These are phyloP conservation scores for Misgurnus anguillicaudatus DNA, from an alignment of 2,113 vertebrate species.

Conservation along the genomic window DNA sequence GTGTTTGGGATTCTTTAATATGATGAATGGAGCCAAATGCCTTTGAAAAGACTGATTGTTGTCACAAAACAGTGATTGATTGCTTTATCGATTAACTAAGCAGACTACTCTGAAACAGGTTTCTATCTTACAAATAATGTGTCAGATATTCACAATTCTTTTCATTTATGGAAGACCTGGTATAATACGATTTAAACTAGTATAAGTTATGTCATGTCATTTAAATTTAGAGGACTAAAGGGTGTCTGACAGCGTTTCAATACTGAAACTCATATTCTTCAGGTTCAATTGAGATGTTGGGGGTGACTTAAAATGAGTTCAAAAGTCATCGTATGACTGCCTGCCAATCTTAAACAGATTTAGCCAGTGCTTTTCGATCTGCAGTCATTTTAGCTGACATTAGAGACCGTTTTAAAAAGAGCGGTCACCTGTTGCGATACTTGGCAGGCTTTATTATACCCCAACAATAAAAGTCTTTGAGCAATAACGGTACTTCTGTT, in stretches of 20 bases:
- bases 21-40: neutral
- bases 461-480: slow-evolving; percentile 35
- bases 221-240: neutral
- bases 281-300: neutral
- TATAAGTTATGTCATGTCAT: slow-evolving; percentile 6
- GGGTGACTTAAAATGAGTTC: neutral
- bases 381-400: slow-evolving; percentile 10
- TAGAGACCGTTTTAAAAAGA: neutral
- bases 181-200: neutral
- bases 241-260: neutral
- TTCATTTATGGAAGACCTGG: neutral
- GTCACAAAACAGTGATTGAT: neutral
- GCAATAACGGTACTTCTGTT: slow-evolving; percentile 10
- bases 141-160: neutral
- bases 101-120: neutral
- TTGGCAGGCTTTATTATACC: slow-evolving; percentile 11
- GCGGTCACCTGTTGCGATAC: slow-evolving; percentile 13
- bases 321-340: neutral
- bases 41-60: neutral
- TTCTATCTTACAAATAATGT: neutral
- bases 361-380: neutral
- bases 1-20: too few species aligned
- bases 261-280: neutral
- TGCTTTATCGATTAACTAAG: neutral
- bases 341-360: neutral